Base-by-base conservation (phyloP, 2,888 invertebrate genomes). In the Agonopterix subpropinquella region DNA sequence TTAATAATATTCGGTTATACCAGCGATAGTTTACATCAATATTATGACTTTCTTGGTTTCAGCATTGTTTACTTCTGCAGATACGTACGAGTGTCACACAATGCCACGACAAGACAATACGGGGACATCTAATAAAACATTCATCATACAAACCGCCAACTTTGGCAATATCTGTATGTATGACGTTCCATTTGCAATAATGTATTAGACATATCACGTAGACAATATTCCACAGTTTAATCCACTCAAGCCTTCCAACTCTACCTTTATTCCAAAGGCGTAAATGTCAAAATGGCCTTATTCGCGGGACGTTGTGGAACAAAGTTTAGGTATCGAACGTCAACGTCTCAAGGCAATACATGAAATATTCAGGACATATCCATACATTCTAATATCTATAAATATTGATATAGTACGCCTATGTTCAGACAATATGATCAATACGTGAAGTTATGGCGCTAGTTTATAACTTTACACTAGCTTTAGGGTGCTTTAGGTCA, bases 351-450 rank as follows among this genome's bases (percentile, higher is more conserved):
- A 50, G 55, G 48, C 53, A 43, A 18, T 39, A 45, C 47, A 57
- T 54, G 52, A 57, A 55, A 57, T 57, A 57, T 57, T 57, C 55
- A 57, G 44, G 39, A 45, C 51, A 45, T 47, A 48, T 44, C 47
- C 15, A 36, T 47, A 51, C 44, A 51, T 48, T 51, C 47, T 42
- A 44, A 48, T 43, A 50, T 48, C 50, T 42, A 36, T 45, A 44
- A 44, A 10, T 28, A 11, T 11, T 36, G 44, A 35, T 35, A 44
- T 8, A 44, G 44, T 10, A 39, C 39, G 11, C 35, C 5, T 36
- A 28, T 36, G 35, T n/a, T 5, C n/a, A 28, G 28, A 28, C 28
- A 28, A 28, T 28, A 28, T 28, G 28, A 28, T 28, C 28, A 28
- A 28, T 28, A 28, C 28, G 28, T 28, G 28, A 28, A 28, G 28